A percentile compares a stretch with the other conserved stretches of the same genome.
phyloP scores from a whole-genome alignment of 2,888 invertebrate species.

The Drosophila mercatorum region DNA sequence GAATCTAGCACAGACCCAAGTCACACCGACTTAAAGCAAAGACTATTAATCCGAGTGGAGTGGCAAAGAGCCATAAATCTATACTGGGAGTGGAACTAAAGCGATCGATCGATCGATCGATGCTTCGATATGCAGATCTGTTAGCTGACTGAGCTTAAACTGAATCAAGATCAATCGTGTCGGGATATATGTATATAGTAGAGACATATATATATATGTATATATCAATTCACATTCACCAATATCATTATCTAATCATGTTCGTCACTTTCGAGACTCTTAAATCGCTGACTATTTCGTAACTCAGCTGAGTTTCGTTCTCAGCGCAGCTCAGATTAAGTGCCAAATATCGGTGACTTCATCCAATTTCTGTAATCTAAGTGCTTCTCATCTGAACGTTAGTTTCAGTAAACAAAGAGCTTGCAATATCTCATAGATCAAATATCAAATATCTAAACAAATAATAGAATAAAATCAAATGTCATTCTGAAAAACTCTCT shows the following conservation, averaged over 20 bases:
- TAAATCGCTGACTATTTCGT: neutral
- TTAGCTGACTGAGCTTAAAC: neutral
- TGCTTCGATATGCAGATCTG: neutral
- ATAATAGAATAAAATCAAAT: too few species aligned
- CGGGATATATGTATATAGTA: neutral
- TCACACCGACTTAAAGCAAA: neutral
- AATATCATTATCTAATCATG: neutral
- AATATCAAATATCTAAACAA: neutral
- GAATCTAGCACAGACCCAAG: neutral
- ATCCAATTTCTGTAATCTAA: neutral
- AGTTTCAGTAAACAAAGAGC: neutral
- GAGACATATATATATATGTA: neutral
- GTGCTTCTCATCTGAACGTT: neutral
- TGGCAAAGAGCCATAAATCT: neutral
- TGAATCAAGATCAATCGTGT: neutral
- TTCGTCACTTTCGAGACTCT: neutral
- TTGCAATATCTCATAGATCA: neutral
- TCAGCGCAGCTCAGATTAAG: neutral
- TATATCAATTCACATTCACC: neutral
- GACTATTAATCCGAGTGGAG: neutral
- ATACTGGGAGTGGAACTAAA: conserved; percentile 1
- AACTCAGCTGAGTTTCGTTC: neutral
- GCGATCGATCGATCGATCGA: conserved; percentile 1
- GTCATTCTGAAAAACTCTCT: too few species aligned
- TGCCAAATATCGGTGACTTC: neutral